Evolutionary conservation across 2,113 vertebrate genomes (phyloP).

Genomic region (Hydrolagus affinis): DNA sequence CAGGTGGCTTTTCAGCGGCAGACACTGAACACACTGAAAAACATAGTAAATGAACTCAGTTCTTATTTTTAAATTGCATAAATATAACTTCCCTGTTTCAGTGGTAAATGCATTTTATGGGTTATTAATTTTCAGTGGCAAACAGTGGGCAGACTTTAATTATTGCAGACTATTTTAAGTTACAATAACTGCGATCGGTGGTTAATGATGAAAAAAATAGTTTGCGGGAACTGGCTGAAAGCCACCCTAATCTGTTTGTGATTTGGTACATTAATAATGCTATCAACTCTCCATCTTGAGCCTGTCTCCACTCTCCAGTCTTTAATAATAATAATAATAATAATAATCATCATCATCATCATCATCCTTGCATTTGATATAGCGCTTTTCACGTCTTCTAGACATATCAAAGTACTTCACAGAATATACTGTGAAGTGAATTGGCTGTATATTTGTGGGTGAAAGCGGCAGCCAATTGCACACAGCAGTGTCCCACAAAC

Average conservation of each 20-base stretch:
- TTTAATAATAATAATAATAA: neutral
- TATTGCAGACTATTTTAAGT: neutral
- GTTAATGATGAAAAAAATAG: neutral
- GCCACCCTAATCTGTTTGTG: neutral
- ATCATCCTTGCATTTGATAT: too few species aligned
- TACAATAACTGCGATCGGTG: neutral
- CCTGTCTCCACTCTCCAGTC: neutral
- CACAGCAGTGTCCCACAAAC: too few species aligned
- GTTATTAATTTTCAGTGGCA: constrained; percentile 5
- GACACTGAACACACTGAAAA: neutral
- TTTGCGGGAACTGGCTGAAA: neutral
- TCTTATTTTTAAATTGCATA: neutral
- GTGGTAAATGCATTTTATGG: neutral
- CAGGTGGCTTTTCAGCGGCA: too few species aligned
- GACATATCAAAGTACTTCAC: too few species aligned
- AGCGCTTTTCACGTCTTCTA: too few species aligned
- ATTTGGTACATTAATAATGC: neutral
- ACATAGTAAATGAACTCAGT: neutral
- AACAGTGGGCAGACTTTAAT: constrained; percentile 9
- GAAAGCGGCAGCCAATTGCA: too few species aligned
- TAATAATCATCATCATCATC: too few species aligned
- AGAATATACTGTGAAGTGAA: too few species aligned
- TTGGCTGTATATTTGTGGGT: too few species aligned
- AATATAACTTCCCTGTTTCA: neutral
- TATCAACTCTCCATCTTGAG: neutral